Base-by-base conservation (phyloP, 2,113 vertebrate species). In the Nothobranchius furzeri region DNA sequence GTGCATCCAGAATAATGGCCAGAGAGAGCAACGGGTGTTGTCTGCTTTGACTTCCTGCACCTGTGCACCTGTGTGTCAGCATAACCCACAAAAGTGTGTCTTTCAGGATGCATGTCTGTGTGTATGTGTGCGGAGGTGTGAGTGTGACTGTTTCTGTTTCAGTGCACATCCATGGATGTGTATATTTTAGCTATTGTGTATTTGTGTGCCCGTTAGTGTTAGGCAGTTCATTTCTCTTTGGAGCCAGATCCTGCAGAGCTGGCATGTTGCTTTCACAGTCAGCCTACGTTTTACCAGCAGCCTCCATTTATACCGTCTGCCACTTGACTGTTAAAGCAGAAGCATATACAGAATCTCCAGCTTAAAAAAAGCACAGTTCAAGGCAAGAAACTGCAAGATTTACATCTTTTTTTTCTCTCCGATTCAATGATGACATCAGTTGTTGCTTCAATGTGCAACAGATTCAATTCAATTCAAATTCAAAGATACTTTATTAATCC, bases 261-360 rank as follows among this genome's bases (percentile, higher is more conserved):
- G 7, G 57, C 82, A 4, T 79, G 85, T 82, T 79, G 84, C 48
- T 79, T 75, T 89, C 88, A 76, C 88, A 81, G 81, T 89, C 54
- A 57, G 67, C 54, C 70, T 68, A 66, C 61, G 60, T 85, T 87
- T 79, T 78, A 87, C 53, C 87, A 86, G 85, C 82, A 71, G 85
- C 73, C 64, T 82, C 80, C 82, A 75, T 85, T 88, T 85, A 83
- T 69, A 78, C 87, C 79, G 85, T 89, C 87, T 87, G 87, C 84
- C 76, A 66, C 80, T 75, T 54, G 54, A 62, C 80, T 20, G 55
- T 79, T 59, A 50, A 48, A 2, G 25, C 53, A 64, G 69, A 78
- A 82, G 67, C 61, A 64, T 72, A 46, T 57, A 75, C 50, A 30
- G 63, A 62, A 52, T 73, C 15, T 65, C 17, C 61, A 35, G 35